A percentile compares a stretch with the other conserved stretches of the same genome.
Evolutionary conservation across 1,140 invertebrate genomes (phyloP).

Genomic region (Atopsyche davidsoni): DNA sequence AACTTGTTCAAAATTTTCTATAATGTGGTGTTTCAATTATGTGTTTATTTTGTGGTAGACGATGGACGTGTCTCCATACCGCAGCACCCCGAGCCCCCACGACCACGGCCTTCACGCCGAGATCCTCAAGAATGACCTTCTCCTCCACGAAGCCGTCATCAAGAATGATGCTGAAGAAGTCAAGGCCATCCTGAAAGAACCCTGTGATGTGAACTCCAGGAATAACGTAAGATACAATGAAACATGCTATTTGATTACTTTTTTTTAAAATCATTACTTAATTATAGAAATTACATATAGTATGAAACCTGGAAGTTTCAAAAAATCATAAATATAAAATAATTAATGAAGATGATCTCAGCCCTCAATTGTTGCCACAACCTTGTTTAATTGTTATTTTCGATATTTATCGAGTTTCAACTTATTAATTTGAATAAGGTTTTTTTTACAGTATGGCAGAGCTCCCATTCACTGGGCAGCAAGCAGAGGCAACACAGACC

Average conservation of each 20-base stretch:
- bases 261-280: no score
- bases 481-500: constrained; percentile 64
- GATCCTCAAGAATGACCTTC: constrained; percentile 59
- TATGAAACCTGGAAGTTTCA: no score
- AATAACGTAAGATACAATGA: constrained; percentile 64
- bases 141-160: constrained; percentile 67
- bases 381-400: neutral
- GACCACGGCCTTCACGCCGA: constrained; percentile 34
- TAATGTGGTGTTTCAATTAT: no score
- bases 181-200: constrained; percentile 55
- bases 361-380: neutral
- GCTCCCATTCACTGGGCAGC: constrained; percentile 74
- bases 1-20: no score
- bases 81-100: constrained; percentile 14
- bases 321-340: no score
- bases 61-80: constrained; percentile 23
- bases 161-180: constrained; percentile 64
- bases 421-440: constrained; percentile 6
- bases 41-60: constrained; percentile 18
- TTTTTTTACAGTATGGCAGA: constrained; percentile 59
- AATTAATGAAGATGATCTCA: neutral
- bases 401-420: neutral
- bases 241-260: no score
- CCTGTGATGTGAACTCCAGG: constrained; percentile 61
- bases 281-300: no score